Percentiles rank a stretch among this genome's conserved stretches.
Conservation (phyloP, 92 coral and sea anemone species). For the Epizoanthus ramosus region DNA sequence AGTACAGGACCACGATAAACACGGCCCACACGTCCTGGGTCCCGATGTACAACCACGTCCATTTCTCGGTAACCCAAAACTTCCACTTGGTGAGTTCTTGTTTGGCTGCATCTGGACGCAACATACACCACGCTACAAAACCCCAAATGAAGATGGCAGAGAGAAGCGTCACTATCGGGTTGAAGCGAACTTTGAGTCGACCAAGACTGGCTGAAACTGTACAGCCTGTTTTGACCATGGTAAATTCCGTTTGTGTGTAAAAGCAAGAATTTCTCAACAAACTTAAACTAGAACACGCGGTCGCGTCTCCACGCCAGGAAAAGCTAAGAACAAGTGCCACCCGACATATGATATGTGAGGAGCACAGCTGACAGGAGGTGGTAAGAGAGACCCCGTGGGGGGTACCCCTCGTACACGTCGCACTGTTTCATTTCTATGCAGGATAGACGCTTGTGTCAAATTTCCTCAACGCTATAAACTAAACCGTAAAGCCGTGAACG, state of each 20-base stretch:
- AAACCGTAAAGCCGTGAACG: no score
- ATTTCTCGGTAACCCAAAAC: slow-evolving; percentile 78
- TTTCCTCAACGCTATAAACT: no score
- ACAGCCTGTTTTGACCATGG: slow-evolving; percentile 5
- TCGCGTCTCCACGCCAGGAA: no score
- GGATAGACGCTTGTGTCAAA: no score
- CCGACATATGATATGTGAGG: no score
- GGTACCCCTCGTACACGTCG: no score
- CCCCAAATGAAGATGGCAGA: slow-evolving; percentile 84
- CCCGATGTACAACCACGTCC: slow-evolving; percentile 93
- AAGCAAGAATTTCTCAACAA: no score
- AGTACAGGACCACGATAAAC: slow-evolving; percentile 78
- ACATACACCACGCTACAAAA: slow-evolving; percentile 77
- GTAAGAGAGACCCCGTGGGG: no score
- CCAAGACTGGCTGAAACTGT: slow-evolving; percentile 44
- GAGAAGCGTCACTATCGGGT: slow-evolving; percentile 79
- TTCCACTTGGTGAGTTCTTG: slow-evolving; percentile 65
- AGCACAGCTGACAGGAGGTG: no score
- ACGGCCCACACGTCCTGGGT: slow-evolving; percentile 90
- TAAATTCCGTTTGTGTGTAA: neutral
- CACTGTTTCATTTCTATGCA: no score
- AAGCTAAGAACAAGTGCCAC: no score
- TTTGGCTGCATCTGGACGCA: slow-evolving; percentile 67
- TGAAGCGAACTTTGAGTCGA: slow-evolving; percentile 49
- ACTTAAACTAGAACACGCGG: no score